Evolutionary conservation across 2,113 vertebrate species (phyloP).

Genomic region (Chrysemys picta): DNA sequence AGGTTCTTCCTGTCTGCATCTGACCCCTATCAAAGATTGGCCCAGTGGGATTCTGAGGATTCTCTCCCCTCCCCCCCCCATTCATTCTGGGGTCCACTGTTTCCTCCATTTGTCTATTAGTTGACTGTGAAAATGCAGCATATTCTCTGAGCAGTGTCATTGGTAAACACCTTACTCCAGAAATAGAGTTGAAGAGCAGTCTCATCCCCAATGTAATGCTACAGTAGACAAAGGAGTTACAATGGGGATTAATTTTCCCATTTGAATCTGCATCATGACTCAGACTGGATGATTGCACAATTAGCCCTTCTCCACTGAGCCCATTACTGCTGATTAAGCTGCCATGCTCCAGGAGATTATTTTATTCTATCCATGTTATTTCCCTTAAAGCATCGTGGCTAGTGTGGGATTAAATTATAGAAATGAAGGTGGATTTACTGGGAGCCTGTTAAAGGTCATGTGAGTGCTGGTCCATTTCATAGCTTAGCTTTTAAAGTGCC

Average conservation of each 20-base stretch:
- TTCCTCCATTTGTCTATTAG: not conserved
- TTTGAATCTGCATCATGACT: not conserved
- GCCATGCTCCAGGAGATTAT: conserved; percentile 26
- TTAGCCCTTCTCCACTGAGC: conserved; percentile 40
- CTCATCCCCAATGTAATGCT: not conserved
- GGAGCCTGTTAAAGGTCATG: not conserved
- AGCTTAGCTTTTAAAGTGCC: conserved; percentile 25
- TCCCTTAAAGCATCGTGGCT: conserved; percentile 3
- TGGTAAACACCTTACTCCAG: not conserved
- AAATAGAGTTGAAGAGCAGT: not conserved
- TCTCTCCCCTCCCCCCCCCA: not conserved
- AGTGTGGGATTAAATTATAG: conserved; percentile 31
- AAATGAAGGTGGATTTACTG: conserved; percentile 38
- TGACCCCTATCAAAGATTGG: not conserved
- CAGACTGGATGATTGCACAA: not conserved
- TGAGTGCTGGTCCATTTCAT: not conserved
- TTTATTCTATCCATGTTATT: conserved; percentile 16
- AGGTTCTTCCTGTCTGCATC: not conserved
- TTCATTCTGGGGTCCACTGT: not conserved
- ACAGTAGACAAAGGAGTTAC: not conserved
- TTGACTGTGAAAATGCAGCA: not conserved
- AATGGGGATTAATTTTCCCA: accelerated
- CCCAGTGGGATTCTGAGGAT: not conserved
- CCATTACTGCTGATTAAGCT: conserved; percentile 43
- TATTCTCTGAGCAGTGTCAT: not conserved